Percentiles rank a stretch among this genome's conserved stretches.
Conservation (phyloP, 2,888 invertebrate species). For the Caenorhabditis angaria region DNA sequence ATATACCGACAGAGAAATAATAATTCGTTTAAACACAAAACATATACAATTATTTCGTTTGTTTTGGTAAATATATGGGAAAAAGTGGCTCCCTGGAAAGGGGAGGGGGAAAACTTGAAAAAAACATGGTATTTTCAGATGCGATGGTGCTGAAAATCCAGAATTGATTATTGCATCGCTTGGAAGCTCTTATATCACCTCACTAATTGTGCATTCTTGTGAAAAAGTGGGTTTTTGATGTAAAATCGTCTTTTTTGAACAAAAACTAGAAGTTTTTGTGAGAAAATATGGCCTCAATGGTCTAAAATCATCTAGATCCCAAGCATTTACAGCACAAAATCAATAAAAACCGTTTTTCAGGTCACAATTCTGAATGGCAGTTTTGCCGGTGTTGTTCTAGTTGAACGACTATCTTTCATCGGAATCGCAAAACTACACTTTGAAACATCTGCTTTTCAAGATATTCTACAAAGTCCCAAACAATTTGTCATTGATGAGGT, state of each 20-base stretch:
- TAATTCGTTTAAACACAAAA: not conserved
- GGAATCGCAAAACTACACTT: conserved; percentile 32
- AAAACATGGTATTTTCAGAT: conserved; percentile 36
- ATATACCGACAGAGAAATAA: not conserved
- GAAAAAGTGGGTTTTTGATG: conserved; percentile 22
- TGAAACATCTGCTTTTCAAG: conserved; percentile 50
- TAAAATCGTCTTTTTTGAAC: not conserved
- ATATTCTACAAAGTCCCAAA: conserved; percentile 51
- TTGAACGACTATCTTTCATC: conserved; percentile 44
- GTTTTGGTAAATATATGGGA: not conserved
- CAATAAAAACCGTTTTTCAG: conserved; percentile 16
- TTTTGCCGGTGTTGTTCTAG: conserved; percentile 46
- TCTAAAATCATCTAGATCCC: not conserved
- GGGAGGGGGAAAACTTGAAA: not conserved
- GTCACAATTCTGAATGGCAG: conserved; percentile 56
- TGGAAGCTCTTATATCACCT: conserved; percentile 51
- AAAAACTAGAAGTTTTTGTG: not conserved
- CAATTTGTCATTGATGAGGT: conserved; percentile 54
- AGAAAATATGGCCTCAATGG: no score
- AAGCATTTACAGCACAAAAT: not conserved
- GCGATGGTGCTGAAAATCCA: conserved; percentile 45
- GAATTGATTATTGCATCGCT: conserved; percentile 52
- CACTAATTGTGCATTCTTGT: conserved; percentile 57
- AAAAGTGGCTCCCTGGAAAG: no score
- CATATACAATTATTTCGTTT: not conserved